A percentile compares a stretch with the other conserved stretches of the same genome.
phyloP scores from a whole-genome alignment of 2,888 invertebrate genomes.

The Eucriotettix oculatus region DNA sequence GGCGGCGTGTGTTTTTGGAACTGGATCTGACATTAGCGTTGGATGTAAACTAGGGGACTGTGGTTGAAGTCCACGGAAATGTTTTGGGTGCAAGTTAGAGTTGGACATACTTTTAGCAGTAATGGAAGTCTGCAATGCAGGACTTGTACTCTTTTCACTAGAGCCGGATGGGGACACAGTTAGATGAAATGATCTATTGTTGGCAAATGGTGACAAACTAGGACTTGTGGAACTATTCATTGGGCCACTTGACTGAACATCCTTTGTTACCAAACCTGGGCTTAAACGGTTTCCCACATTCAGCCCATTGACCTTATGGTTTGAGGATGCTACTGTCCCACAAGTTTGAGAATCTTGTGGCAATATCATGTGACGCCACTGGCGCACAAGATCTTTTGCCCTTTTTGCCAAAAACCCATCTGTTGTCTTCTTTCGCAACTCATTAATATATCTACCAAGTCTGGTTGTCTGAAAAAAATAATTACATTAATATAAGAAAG shows the following conservation, averaged over 20 bases:
- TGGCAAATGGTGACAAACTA: neutral
- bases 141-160: slow-evolving; percentile 9
- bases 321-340: neutral
- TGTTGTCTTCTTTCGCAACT: slow-evolving; percentile 68
- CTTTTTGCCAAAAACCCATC: slow-evolving; percentile 74
- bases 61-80: neutral
- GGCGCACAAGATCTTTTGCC: slow-evolving; percentile 78
- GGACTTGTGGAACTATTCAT: neutral
- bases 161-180: slow-evolving; percentile 7
- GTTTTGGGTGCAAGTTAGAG: neutral
- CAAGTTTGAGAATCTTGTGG: slow-evolving; percentile 26
- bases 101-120: no score
- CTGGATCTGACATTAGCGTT: slow-evolving; percentile 20
- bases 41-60: slow-evolving; percentile 1
- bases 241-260: neutral
- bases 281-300: slow-evolving; percentile 22
- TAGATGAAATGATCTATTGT: no score
- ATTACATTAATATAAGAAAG: no score
- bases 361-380: slow-evolving; percentile 80
- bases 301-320: slow-evolving; percentile 22
- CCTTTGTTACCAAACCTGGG: slow-evolving; percentile 4
- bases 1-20: slow-evolving; percentile 34
- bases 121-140: slow-evolving; percentile 3
- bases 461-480: slow-evolving; percentile 58
- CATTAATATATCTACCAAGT: slow-evolving; percentile 85